Evolutionary conservation across 2,113 vertebrate species (phyloP).

Genomic region (Podilymbus podiceps): DNA sequence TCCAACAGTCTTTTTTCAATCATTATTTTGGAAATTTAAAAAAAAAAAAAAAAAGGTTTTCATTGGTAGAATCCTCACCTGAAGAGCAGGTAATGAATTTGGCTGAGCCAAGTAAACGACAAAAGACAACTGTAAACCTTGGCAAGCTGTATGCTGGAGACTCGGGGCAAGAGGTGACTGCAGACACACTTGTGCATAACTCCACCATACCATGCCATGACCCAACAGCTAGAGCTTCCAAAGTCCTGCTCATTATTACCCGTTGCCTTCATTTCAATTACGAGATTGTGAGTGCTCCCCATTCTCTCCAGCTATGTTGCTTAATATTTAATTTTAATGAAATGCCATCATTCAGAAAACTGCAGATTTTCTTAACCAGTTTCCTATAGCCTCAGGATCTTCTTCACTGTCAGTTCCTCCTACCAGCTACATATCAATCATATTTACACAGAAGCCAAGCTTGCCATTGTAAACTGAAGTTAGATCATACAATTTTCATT

Average conservation of each 20-base stretch:
- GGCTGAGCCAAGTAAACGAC: neutral
- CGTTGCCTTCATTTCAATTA: neutral
- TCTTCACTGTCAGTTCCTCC: neutral
- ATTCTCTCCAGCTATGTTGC: neutral
- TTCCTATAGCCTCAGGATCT: neutral
- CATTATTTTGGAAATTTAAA: neutral
- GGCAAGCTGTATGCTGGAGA: neutral
- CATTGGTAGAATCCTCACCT: neutral
- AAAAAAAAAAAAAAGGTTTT: neutral
- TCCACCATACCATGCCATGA: neutral
- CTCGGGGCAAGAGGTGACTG: neutral
- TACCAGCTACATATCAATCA: neutral
- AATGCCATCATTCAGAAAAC: neutral
- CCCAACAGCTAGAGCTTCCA: neutral
- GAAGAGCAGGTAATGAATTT: neutral
- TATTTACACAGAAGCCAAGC: neutral
- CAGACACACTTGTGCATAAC: neutral
- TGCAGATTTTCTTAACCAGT: neutral
- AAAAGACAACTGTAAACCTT: neutral
- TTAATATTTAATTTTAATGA: neutral
- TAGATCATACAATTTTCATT: neutral
- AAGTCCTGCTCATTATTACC: neutral
- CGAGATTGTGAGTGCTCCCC: fast-evolving
- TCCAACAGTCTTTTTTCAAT: neutral
- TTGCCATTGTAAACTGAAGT: neutral